A percentile compares a stretch with the other conserved stretches of the same genome.
phyloP scores from a whole-genome alignment of 2,113 vertebrate species.

The Rissa tridactyla region DNA sequence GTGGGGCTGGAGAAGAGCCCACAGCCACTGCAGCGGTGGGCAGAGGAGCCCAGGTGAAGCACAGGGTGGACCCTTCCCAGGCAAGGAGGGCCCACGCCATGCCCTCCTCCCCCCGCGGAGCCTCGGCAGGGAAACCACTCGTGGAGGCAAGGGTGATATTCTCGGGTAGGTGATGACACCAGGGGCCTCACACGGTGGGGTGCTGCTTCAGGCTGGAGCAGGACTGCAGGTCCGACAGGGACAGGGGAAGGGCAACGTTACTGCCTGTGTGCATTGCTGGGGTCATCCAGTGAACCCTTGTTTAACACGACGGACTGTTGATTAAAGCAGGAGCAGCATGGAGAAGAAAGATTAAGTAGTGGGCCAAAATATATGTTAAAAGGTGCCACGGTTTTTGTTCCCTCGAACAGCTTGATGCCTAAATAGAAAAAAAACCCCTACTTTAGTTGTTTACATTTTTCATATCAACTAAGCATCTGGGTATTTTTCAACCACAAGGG shows the following conservation, averaged over 20 bases:
- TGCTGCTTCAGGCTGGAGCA: background rate
- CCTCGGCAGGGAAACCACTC: rapidly evolving
- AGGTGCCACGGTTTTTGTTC: background rate
- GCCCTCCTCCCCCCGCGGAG: background rate
- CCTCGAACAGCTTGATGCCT: background rate
- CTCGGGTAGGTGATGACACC: background rate
- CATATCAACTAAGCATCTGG: background rate
- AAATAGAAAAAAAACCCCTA: background rate
- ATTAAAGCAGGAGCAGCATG: rapidly evolving
- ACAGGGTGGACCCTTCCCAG: background rate
- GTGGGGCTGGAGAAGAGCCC: too few species aligned
- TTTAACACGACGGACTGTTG: rapidly evolving
- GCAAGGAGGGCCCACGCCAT: background rate
- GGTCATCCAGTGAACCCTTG: background rate
- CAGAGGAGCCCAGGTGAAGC: background rate
- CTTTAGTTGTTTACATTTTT: background rate
- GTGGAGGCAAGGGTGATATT: background rate
- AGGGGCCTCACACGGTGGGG: rapidly evolving
- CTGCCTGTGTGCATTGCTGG: rapidly evolving
- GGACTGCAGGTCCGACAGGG: background rate
- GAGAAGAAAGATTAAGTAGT: background rate
- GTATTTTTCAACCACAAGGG: background rate
- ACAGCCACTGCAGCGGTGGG: background rate
- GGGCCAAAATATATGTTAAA: background rate
- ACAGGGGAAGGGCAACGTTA: rapidly evolving